Percentiles rank a stretch among this genome's conserved stretches.
Conservation (phyloP, 2,113 vertebrate species). For the Larimichthys crocea region DNA sequence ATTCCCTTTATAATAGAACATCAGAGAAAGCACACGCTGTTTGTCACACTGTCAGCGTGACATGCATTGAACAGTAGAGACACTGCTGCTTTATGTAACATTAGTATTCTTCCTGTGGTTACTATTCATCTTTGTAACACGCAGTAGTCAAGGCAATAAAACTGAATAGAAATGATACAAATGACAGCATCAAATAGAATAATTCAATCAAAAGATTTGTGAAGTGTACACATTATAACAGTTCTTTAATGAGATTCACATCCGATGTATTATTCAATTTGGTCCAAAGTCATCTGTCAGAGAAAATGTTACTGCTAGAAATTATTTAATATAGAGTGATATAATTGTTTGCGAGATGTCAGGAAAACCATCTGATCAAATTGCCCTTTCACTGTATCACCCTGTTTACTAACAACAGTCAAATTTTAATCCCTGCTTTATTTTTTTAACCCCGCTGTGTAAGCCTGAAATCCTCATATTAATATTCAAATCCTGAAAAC, state of each 20-base stretch:
- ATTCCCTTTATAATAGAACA: not conserved
- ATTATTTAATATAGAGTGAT: not conserved
- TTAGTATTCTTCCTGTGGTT: not conserved
- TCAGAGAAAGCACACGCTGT: not conserved
- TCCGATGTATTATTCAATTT: not conserved
- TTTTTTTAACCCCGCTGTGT: no score
- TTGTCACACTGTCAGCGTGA: not conserved
- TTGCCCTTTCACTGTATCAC: not conserved
- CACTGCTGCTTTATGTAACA: not conserved
- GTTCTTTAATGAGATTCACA: not conserved
- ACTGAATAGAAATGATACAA: not conserved
- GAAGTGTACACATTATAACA: not conserved
- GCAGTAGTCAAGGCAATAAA: not conserved
- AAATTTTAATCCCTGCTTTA: not conserved
- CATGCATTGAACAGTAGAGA: not conserved
- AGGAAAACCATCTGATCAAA: constrained; percentile 5
- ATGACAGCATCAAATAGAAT: not conserved
- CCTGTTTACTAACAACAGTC: not conserved
- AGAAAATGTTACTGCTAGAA: not conserved
- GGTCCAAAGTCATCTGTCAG: not conserved
- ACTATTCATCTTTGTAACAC: not conserved
- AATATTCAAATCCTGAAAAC: constrained; percentile 7
- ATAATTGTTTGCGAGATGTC: not conserved
- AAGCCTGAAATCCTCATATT: constrained; percentile 1
- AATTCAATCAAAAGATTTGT: not conserved